Conservation (phyloP, 2,113 vertebrate genomes). For the Ctenomys sociabilis region DNA sequence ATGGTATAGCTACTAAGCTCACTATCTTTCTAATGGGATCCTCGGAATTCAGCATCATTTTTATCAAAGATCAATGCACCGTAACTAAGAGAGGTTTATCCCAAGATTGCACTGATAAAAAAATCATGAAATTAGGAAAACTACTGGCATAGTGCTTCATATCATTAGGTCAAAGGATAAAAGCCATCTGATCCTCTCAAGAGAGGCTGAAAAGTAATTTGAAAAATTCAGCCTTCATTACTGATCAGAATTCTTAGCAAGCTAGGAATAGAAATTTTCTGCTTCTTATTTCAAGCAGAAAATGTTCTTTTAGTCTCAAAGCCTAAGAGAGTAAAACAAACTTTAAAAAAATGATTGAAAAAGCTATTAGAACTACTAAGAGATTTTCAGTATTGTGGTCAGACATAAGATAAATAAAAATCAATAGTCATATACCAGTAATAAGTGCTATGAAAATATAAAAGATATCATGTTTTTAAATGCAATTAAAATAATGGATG, state of each 20-base stretch:
- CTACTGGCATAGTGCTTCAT: slow-evolving; percentile 25
- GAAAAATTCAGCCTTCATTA: slow-evolving; percentile 65
- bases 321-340: slow-evolving; percentile 69
- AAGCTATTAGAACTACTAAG: slow-evolving; percentile 52
- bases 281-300: slow-evolving; percentile 73
- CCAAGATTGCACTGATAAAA: slow-evolving; percentile 40
- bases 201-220: slow-evolving; percentile 69
- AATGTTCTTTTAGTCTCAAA: slow-evolving; percentile 70
- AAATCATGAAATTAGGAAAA: slow-evolving; percentile 55
- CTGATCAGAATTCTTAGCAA: slow-evolving; percentile 71
- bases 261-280: slow-evolving; percentile 49
- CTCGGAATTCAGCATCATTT: neutral
- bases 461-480: slow-evolving; percentile 54
- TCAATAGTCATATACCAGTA: slow-evolving; percentile 57
- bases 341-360: neutral
- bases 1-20: neutral
- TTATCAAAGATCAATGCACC: neutral
- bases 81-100: slow-evolving; percentile 31
- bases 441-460: slow-evolving; percentile 55
- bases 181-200: slow-evolving; percentile 58
- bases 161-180: slow-evolving; percentile 66
- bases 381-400: slow-evolving; percentile 60
- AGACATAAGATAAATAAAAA: slow-evolving; percentile 65
- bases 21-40: neutral
- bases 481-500: slow-evolving; percentile 65